Evolutionary conservation across 2,888 invertebrate genomes (phyloP).

Genomic region (Schizotus pectinicornis): DNA sequence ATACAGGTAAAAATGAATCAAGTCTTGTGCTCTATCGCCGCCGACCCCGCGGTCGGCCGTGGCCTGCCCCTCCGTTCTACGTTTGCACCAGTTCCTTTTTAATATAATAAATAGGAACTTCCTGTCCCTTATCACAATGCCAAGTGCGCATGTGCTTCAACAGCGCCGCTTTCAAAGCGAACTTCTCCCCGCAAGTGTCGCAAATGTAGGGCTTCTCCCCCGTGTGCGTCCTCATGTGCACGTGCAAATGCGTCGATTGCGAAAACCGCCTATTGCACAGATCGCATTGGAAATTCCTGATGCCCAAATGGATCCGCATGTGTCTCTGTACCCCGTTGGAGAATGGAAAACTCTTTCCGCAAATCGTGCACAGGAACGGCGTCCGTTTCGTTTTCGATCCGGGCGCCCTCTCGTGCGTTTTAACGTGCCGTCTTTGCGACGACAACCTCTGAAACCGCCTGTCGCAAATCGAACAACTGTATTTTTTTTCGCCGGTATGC

Average conservation of each 20-base stretch:
- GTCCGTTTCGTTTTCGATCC: conserved; percentile 50
- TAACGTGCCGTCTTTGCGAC: conserved; percentile 46
- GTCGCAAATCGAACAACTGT: conserved; percentile 46
- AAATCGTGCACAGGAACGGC: conserved; percentile 52
- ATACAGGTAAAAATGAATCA: too few relatives aligned
- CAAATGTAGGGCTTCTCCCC: conserved; percentile 62
- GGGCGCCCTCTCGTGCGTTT: conserved; percentile 45
- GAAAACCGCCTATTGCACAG: conserved; percentile 55
- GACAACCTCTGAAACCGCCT: conserved; percentile 49
- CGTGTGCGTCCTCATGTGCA: conserved; percentile 62
- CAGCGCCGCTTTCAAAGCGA: conserved; percentile 47
- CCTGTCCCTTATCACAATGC: conserved; percentile 22
- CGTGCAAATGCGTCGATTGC: conserved; percentile 57
- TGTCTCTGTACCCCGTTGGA: conserved; percentile 54
- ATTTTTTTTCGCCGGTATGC: conserved; percentile 50
- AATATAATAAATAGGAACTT: background rate
- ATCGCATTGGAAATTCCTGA: conserved; percentile 54
- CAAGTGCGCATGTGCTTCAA: conserved; percentile 44
- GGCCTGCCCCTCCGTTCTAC: too few relatives aligned
- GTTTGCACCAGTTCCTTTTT: too few relatives aligned
- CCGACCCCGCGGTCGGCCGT: too few relatives aligned
- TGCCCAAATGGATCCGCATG: conserved; percentile 53
- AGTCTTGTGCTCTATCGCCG: too few relatives aligned
- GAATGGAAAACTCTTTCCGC: conserved; percentile 53
- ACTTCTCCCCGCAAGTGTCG: conserved; percentile 57